phyloP scores from a whole-genome alignment of 2,797 vertebrate genomes.

The Acrossocheilus fasciatus region DNA sequence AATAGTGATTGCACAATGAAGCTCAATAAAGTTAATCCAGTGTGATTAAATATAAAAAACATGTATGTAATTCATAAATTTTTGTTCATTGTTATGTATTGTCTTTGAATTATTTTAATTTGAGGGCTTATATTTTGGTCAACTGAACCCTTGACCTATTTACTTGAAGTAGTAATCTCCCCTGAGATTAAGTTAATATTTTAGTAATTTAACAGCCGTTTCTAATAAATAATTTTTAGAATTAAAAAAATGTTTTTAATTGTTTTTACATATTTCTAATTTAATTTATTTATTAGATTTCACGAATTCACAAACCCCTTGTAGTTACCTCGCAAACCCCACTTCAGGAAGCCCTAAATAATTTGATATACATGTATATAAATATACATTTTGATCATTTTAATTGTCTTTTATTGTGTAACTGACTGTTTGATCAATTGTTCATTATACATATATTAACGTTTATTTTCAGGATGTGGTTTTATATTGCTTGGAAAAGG shows the following conservation, averaged over 20 bases:
- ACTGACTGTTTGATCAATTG: not conserved
- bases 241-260: not conserved
- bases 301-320: not conserved
- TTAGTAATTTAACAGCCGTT: not conserved
- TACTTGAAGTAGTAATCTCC: no score
- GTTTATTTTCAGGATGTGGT: slow-evolving; percentile 87
- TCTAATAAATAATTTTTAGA: no score
- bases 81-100: not conserved
- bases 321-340: not conserved
- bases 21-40: not conserved
- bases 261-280: not conserved
- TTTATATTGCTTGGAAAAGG: slow-evolving; percentile 96
- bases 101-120: not conserved
- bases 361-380: not conserved
- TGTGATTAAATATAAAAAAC: not conserved
- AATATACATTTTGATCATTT: not conserved
- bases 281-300: not conserved
- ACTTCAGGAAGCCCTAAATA: not conserved
- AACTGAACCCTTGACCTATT: not conserved
- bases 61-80: not conserved
- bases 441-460: not conserved
- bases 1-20: not conserved
- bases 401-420: not conserved
- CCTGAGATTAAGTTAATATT: not conserved
- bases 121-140: not conserved